Conservation (phyloP, 2,113 vertebrate genomes). For the Heptranchias perlo region DNA sequence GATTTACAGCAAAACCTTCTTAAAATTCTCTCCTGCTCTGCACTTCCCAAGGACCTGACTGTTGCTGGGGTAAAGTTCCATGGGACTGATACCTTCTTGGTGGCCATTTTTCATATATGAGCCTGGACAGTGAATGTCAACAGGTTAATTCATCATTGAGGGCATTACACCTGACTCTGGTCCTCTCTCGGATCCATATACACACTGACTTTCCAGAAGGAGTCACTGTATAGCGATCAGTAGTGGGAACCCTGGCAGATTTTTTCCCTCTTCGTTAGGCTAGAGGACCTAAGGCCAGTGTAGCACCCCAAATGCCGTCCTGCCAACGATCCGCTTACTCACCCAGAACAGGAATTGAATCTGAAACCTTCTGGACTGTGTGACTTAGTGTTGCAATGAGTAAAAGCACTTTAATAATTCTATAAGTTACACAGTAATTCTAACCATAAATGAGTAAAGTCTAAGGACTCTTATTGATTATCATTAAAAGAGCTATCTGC, state of each 20-base stretch:
- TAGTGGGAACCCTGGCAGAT: background rate
- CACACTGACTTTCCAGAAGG: background rate
- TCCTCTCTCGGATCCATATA: too few relatives aligned
- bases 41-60: too few relatives aligned
- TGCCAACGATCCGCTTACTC: background rate
- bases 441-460: background rate
- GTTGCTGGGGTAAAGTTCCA: too few relatives aligned
- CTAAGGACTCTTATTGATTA: background rate
- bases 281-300: background rate
- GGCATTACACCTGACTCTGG: too few relatives aligned
- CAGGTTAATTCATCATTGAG: too few relatives aligned
- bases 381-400: background rate
- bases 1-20: background rate
- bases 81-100: too few relatives aligned
- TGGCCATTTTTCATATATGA: too few relatives aligned
- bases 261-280: too few relatives aligned
- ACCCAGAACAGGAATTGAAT: background rate
- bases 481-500: background rate
- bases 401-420: background rate
- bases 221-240: background rate
- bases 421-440: background rate
- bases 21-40: background rate
- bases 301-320: background rate
- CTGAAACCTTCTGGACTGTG: background rate
- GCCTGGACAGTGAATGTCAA: too few relatives aligned